Evolutionary conservation across 2,113 vertebrate species (phyloP).

Genomic region (Bostrychus sinensis): DNA sequence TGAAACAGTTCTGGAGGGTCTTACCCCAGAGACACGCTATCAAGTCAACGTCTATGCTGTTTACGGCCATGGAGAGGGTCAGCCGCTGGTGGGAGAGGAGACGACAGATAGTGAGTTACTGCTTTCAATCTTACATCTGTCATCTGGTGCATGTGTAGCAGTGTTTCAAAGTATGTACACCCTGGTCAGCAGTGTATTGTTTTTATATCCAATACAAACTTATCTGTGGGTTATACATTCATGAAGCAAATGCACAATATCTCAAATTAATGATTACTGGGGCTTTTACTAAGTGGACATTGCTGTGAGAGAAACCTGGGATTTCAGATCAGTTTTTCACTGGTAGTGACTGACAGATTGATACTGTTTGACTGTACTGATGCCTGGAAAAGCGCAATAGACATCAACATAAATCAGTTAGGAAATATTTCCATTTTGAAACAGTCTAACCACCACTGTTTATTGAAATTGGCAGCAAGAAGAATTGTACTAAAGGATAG

Average conservation of each 20-base stretch:
- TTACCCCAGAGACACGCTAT: slow-evolving; percentile 95
- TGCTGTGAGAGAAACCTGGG: neutral
- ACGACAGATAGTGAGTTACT: slow-evolving; percentile 89
- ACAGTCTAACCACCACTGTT: slow-evolving; percentile 34
- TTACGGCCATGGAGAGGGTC: slow-evolving; percentile 90
- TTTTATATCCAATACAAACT: neutral
- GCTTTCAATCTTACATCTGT: slow-evolving; percentile 23
- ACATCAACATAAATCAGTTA: slow-evolving; percentile 47
- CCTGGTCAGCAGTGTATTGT: neutral
- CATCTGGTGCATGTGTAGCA: neutral
- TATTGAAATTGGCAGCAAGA: slow-evolving; percentile 56
- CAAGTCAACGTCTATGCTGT: slow-evolving; percentile 88
- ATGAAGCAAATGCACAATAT: neutral
- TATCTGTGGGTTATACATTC: no score
- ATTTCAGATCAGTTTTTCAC: neutral
- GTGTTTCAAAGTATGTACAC: no score
- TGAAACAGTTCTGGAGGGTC: slow-evolving; percentile 85
- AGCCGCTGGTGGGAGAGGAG: slow-evolving; percentile 88
- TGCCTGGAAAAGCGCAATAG: slow-evolving; percentile 54
- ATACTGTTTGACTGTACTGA: slow-evolving; percentile 25
- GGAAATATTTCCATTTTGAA: slow-evolving; percentile 32
- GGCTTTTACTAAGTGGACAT: no score
- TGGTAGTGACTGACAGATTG: slow-evolving; percentile 17
- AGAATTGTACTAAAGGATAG: slow-evolving; percentile 27
- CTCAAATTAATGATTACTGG: neutral